Evolutionary conservation across 2,113 vertebrate genomes (phyloP), one percentile per base, ranked within the genome.

Genomic region (Planiliza haematocheilus): DNA sequence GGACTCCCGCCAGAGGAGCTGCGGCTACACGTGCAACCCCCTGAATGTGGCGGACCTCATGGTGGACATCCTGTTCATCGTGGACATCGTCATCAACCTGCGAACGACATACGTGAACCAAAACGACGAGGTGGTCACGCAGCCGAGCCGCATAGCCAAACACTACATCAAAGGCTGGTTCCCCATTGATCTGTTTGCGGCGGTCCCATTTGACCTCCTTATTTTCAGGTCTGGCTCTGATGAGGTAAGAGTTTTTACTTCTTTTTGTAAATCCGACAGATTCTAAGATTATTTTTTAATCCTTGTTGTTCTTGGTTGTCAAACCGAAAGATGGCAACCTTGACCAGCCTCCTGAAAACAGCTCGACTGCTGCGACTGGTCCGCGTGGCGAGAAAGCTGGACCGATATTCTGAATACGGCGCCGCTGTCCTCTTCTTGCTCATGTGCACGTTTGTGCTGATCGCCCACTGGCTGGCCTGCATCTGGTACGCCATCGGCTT

Each of bases 131-230:
- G 97, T 99, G 88, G 95, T 98, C 53, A 97, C 95, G 42, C 95
- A 96, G 83, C 96, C 97, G 0, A 92, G 93, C 74, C 94, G 91
- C 77, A 98, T 99, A 0, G 96, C 97, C 34, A 92, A 96, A 62
- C 96, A 99, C 63, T 99, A 99, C 85, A 95, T 98, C 87, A 98
- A 96, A 90, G 96, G 97, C 58, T 99, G 97, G 97, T 99, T 99
- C 88, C 94, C 96, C 60, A 97, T 99, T 0, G 97, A 99, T 91
- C 95, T 98, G 91, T 95, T 99, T 7, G 97, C 97, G 0, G 97
- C 97, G 46, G 93, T 98, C 66, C 97, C 97, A 9, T 99, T 99
- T 0, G 97, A 99, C 89, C 94, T 99, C 62, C 95, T 99, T 56
- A 96, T 99, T 90, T 98, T 97, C 88, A 92, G 94, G 79, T 95